Evolutionary conservation across 2,888 invertebrate genomes (phyloP).

Genomic region (Troglohyphantes excavatus): DNA sequence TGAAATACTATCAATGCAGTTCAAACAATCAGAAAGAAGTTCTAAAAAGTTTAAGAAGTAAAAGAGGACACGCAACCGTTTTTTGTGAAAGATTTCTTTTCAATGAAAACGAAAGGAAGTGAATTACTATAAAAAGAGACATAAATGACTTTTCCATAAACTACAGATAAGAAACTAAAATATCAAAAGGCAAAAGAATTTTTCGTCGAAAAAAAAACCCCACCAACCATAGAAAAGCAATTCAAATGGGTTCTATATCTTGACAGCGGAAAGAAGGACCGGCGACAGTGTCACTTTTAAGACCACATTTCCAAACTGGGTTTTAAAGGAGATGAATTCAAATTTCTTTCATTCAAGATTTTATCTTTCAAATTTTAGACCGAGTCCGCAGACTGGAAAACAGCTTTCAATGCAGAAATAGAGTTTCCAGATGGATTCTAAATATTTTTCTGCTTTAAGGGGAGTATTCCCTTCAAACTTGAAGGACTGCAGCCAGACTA

Average conservation of each 20-base stretch:
- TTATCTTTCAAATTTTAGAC: neutral
- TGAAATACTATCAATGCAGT: neutral
- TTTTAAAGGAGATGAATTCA: neutral
- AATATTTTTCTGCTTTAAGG: too few relatives aligned
- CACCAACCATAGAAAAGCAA: neutral
- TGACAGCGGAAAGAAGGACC: neutral
- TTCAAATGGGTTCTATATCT: neutral
- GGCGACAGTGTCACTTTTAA: neutral
- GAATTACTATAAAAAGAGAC: neutral
- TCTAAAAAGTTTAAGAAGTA: neutral
- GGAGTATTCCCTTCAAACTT: too few relatives aligned
- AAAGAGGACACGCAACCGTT: neutral
- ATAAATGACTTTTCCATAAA: neutral
- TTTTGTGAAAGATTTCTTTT: neutral
- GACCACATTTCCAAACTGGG: neutral
- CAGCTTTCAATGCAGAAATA: constrained; percentile 4
- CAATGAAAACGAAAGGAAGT: neutral
- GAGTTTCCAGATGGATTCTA: too few relatives aligned
- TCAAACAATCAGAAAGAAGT: neutral
- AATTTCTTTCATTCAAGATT: neutral
- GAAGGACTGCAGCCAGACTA: too few relatives aligned
- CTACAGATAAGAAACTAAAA: neutral
- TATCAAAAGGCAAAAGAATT: neutral
- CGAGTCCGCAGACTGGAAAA: neutral
- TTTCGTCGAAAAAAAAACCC: neutral